These are phyloP conservation scores for Nematolebias whitei DNA, from an alignment of 2,113 vertebrate genomes.

Conservation along the genomic window DNA sequence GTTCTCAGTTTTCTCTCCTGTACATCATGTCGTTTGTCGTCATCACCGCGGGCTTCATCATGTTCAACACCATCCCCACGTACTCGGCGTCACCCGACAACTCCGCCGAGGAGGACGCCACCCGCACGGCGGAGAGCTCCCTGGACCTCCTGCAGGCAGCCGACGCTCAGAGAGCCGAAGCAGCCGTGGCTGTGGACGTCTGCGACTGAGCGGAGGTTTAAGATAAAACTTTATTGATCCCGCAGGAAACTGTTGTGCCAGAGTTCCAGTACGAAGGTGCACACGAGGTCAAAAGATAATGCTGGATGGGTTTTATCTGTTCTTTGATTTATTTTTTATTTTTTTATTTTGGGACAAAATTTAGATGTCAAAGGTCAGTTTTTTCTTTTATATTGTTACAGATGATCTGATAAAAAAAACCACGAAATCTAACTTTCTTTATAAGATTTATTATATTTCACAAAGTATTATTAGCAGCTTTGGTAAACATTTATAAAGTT, in stretches of 20 bases:
- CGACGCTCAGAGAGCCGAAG: not conserved
- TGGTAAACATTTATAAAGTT: too few relatives aligned
- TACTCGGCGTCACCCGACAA: slow-evolving; percentile 51
- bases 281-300: too few relatives aligned
- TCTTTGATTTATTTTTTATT: too few relatives aligned
- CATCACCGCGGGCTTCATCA: slow-evolving; percentile 89
- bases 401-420: not conserved
- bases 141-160: slow-evolving; percentile 58
- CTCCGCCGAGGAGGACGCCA: slow-evolving; percentile 59
- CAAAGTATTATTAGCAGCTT: too few relatives aligned
- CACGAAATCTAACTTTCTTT: too few relatives aligned
- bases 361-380: not conserved
- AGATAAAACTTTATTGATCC: too few relatives aligned
- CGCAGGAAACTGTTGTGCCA: too few relatives aligned
- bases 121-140: slow-evolving; percentile 5
- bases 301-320: too few relatives aligned
- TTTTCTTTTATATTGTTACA: slow-evolving; percentile 6
- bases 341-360: too few relatives aligned
- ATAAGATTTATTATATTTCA: too few relatives aligned
- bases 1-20: slow-evolving; percentile 85
- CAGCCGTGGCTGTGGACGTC: not conserved
- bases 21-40: slow-evolving; percentile 89
- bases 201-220: slow-evolving; percentile 13
- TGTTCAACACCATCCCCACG: slow-evolving; percentile 87
- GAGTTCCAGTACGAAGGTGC: too few relatives aligned